Percentiles rank a stretch among this genome's conserved stretches.
Conservation (phyloP, 2,888 invertebrate genomes). For the Hedychridium roseum region DNA sequence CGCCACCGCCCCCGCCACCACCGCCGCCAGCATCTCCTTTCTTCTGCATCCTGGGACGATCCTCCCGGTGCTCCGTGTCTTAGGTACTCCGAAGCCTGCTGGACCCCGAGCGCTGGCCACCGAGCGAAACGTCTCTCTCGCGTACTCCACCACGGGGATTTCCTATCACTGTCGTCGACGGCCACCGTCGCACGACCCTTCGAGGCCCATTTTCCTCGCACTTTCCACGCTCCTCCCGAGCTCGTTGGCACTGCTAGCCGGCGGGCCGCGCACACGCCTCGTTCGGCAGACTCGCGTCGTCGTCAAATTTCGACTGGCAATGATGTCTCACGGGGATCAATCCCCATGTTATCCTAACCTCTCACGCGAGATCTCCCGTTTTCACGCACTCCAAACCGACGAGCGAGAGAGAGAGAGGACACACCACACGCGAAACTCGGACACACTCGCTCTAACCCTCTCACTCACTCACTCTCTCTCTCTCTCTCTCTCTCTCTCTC, state of each 20-base stretch:
- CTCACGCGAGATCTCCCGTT: slow-evolving; percentile 24
- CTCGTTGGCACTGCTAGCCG: background rate
- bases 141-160: too few relatives aligned
- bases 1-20: too few relatives aligned
- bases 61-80: too few relatives aligned
- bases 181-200: too few relatives aligned
- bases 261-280: background rate
- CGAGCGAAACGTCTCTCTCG: background rate
- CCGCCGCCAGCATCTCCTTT: too few relatives aligned
- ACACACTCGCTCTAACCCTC: background rate
- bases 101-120: slow-evolving; percentile 17
- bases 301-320: slow-evolving; percentile 33
- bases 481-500: slow-evolving; percentile 9
- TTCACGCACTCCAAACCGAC: background rate
- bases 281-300: background rate
- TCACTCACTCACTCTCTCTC: background rate
- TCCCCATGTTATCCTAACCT: slow-evolving; percentile 33
- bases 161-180: too few relatives aligned
- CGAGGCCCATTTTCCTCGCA: background rate
- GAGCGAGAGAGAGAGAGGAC: slow-evolving; percentile 5
- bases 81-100: too few relatives aligned
- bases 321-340: slow-evolving; percentile 32
- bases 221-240: background rate
- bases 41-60: slow-evolving; percentile 63
- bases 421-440: slow-evolving; percentile 19